Percentiles rank a stretch among this genome's conserved stretches.
Conservation (phyloP, 64 coral and sea anemone species). For the Pachyseris speciosa region DNA sequence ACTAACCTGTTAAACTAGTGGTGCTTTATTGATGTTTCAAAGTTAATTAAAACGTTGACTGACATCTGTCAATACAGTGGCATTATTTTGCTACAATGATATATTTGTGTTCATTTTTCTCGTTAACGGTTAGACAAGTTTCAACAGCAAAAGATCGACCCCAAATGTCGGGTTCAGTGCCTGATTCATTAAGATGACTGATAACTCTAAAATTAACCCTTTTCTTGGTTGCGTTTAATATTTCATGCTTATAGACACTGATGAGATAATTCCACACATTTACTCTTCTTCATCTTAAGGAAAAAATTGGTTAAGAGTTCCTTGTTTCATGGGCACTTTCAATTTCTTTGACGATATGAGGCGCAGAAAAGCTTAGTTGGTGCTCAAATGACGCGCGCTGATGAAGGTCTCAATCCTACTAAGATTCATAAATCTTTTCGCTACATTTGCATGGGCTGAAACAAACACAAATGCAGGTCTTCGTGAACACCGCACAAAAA, state of each 20-base stretch:
- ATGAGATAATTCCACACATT: conserved; percentile 1
- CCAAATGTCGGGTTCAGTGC: not conserved
- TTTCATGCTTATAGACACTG: not conserved
- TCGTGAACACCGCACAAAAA: not conserved
- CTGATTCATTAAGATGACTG: not conserved
- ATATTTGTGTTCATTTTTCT: too few relatives aligned
- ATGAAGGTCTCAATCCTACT: not conserved
- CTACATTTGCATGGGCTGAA: not conserved
- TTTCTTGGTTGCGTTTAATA: not conserved
- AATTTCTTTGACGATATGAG: not conserved
- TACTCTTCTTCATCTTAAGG: not conserved
- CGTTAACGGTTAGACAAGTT: not conserved
- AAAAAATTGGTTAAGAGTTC: not conserved
- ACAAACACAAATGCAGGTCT: conserved; percentile 14
- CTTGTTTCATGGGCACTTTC: not conserved
- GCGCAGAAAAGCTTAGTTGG: not conserved
- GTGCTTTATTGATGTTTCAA: not conserved
- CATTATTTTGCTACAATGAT: too few relatives aligned
- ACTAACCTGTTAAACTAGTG: not conserved
- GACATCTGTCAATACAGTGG: too few relatives aligned
- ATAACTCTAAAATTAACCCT: not conserved
- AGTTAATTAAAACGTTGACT: not conserved
- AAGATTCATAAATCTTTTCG: not conserved
- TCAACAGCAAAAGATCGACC: not conserved
- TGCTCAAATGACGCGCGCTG: conserved; percentile 22